Conservation (phyloP, 2,797 vertebrate genomes). For the Mionectes olivaceus region DNA sequence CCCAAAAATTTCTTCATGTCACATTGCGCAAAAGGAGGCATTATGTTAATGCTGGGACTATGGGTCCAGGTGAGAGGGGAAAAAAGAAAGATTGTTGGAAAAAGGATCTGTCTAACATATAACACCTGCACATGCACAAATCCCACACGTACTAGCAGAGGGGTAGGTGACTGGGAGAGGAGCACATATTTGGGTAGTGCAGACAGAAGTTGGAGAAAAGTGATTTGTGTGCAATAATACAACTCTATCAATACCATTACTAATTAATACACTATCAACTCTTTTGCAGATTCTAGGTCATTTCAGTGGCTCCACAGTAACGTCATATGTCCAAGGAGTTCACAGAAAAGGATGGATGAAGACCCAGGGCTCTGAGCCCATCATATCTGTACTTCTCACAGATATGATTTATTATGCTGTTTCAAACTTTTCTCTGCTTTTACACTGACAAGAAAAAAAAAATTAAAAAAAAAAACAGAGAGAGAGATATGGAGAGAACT, state of each 20-base stretch:
- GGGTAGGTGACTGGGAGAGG: neutral
- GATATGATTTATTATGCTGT: neutral
- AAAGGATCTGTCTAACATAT: neutral
- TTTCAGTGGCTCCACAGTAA: neutral
- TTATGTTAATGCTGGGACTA: neutral
- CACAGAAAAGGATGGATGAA: neutral
- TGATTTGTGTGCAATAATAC: neutral
- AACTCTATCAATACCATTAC: neutral
- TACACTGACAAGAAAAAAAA: neutral
- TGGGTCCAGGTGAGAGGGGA: neutral
- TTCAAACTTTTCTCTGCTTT: neutral
- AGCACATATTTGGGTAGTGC: neutral
- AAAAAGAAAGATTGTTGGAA: neutral
- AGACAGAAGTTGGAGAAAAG: neutral
- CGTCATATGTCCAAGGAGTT: neutral
- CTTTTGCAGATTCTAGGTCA: neutral
- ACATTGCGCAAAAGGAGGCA: neutral
- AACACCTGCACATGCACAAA: rapidly evolving
- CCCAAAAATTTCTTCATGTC: neutral
- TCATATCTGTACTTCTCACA: neutral
- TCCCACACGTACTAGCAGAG: neutral
- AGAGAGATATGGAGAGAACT: neutral
- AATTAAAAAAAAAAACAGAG: neutral
- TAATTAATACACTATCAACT: neutral
- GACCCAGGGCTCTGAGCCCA: neutral